Base-by-base conservation (phyloP, 2,888 invertebrate species). In the Agriotes lineatus region DNA sequence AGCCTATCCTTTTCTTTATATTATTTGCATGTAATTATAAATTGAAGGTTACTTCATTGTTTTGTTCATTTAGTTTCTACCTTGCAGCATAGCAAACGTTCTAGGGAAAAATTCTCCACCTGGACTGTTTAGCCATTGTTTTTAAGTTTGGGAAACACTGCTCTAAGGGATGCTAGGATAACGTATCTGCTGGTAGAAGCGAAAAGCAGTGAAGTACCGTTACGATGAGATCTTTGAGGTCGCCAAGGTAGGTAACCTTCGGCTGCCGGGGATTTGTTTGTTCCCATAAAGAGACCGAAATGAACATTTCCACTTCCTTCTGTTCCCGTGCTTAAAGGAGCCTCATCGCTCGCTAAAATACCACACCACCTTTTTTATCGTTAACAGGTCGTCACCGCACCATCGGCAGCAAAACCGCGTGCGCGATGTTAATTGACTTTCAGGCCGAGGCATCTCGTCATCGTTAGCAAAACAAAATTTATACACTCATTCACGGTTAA, bases 181-280 rank as follows among this genome's bases (percentile, higher is more conserved):
- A 52, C 54, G 48, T 30, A 67, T 61, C 45, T 61, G 52, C 20
- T 42, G 39, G 39, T 60, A 67, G 72, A 74, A 71, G 67, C 44
- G 22, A 61, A 37, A 68, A 63, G 62, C 62, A 57, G 60, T 67
- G 45, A 71, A 89, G 88, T 91, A 91, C 91, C 91, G 86, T 89
- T 89, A 84, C 89, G 89, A 85, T 88, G 90, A 86, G 89, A 90
- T 85, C 88, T 88, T 85, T 92, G 92, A 83, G 91, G 88, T 85
- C 93, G 90, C 95, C 95, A 95, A 81, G 95, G 95, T 84, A 95
- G 89, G 78, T 91, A 91, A 84, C 91, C 89, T 87, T 94, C 94
- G 83, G 93, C 91, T 80, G 91, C 90, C 78, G 93, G 93, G 30
- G 65, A 58, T 71, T 74, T 74, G 78, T 80, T 78, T 66, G 78